Conservation (phyloP, 2,888 invertebrate species). For the Tenthredo distinguenda region DNA sequence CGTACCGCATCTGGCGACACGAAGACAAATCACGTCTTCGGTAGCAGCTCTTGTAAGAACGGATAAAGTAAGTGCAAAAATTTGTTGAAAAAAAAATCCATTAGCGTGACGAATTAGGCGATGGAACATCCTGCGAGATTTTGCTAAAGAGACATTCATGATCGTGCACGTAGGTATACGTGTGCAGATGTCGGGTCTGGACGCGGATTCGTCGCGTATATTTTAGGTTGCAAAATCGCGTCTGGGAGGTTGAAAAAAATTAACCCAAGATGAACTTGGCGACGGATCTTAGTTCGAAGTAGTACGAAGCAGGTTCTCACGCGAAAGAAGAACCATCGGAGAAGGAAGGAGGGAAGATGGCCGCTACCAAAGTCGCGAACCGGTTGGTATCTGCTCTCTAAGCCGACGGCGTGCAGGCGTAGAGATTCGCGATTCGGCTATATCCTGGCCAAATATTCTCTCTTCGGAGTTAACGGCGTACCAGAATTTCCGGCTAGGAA, state of each 20-base stretch:
- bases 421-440: slow-evolving; percentile 37
- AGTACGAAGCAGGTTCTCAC: slow-evolving; percentile 70
- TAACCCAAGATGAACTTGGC: slow-evolving; percentile 44
- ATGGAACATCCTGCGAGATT: neutral
- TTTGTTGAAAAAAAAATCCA: slow-evolving; percentile 13
- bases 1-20: neutral
- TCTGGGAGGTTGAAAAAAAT: slow-evolving; percentile 22
- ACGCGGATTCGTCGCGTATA: neutral
- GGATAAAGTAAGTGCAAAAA: neutral
- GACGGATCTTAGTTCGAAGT: slow-evolving; percentile 47
- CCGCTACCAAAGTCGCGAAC: slow-evolving; percentile 75
- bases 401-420: slow-evolving; percentile 62
- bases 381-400: slow-evolving; percentile 75
- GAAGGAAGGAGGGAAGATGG: slow-evolving; percentile 71
- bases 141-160: neutral
- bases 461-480: neutral
- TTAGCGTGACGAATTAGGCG: slow-evolving; percentile 11
- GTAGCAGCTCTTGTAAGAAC: neutral
- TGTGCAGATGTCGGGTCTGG: neutral
- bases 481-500: neutral
- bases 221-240: neutral
- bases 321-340: slow-evolving; percentile 57
- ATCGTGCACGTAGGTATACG: neutral
- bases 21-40: slow-evolving; percentile 41
- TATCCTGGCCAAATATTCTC: slow-evolving; percentile 15